These are phyloP conservation scores for Nycticryphes semicollaris DNA, from an alignment of 2,113 vertebrate species.

Conservation along the genomic window DNA sequence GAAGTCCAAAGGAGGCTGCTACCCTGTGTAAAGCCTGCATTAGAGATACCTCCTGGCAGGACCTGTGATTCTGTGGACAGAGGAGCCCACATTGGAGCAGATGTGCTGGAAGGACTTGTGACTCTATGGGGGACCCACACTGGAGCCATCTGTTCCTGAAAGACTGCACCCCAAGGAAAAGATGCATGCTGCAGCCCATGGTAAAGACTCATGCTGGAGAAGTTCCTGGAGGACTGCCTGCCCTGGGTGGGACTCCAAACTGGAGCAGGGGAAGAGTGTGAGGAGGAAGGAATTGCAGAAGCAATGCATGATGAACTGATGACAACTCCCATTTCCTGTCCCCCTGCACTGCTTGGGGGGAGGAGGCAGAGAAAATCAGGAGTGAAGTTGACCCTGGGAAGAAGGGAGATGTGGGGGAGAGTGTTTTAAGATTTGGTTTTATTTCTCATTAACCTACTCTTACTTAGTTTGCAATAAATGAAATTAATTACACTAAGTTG, in stretches of 20 bases:
- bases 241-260: background rate
- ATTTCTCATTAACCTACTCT: background rate
- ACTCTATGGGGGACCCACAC: fast-evolving
- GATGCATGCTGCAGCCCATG: background rate
- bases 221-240: background rate
- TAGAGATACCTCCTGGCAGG: background rate
- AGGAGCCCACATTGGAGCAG: background rate
- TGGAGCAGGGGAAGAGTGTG: background rate
- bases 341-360: background rate
- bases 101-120: background rate
- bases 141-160: background rate
- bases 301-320: background rate
- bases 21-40: fast-evolving
- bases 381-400: background rate
- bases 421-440: background rate
- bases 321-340: background rate
- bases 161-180: background rate
- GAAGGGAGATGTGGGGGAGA: background rate
- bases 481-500: background rate
- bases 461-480: background rate
- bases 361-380: background rate
- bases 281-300: background rate
- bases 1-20: background rate
- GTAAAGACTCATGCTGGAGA: background rate
- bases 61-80: background rate